These are phyloP conservation scores for Apotomis capreana DNA, from an alignment of 2,888 invertebrate genomes.

Conservation along the genomic window DNA sequence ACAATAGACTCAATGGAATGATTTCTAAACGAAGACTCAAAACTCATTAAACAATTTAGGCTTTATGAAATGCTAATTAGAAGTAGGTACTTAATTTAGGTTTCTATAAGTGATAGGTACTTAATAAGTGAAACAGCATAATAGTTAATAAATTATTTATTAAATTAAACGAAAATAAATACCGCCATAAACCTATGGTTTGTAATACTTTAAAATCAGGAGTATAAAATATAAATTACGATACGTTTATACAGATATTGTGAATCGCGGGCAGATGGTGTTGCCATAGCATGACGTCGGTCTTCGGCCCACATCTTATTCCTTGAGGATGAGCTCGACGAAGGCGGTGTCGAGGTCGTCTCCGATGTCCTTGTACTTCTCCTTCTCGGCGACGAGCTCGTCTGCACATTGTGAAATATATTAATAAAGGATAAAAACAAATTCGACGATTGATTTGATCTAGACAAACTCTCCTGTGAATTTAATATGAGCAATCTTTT, in stretches of 20 bases:
- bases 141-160: conserved; percentile 74
- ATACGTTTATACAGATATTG: conserved; percentile 69
- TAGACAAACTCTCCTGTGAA: background rate
- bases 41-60: too few species aligned
- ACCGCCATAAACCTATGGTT: conserved; percentile 78
- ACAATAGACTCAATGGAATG: too few species aligned
- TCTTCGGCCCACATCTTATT: conserved; percentile 67
- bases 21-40: too few species aligned
- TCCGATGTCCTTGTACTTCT: conserved; percentile 99
- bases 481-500: conserved; percentile 12
- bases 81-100: too few species aligned
- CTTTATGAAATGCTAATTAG: too few species aligned
- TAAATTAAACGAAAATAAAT: conserved; percentile 80
- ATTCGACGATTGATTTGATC: background rate
- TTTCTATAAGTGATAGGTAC: too few species aligned
- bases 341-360: conserved; percentile 99
- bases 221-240: conserved; percentile 78
- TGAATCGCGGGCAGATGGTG: conserved; percentile 67
- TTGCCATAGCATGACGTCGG: conserved; percentile 42
- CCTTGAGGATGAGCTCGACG: conserved; percentile 94
- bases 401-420: conserved; percentile 82
- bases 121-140: conserved; percentile 57
- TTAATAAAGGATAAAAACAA: conserved; percentile 11
- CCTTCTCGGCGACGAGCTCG: conserved; percentile 98
- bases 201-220: conserved; percentile 76